A percentile compares a stretch with the other conserved stretches of the same genome.
These are phyloP conservation scores for Anser cygnoides DNA, from an alignment of 2,113 vertebrate species.

Conservation along the genomic window DNA sequence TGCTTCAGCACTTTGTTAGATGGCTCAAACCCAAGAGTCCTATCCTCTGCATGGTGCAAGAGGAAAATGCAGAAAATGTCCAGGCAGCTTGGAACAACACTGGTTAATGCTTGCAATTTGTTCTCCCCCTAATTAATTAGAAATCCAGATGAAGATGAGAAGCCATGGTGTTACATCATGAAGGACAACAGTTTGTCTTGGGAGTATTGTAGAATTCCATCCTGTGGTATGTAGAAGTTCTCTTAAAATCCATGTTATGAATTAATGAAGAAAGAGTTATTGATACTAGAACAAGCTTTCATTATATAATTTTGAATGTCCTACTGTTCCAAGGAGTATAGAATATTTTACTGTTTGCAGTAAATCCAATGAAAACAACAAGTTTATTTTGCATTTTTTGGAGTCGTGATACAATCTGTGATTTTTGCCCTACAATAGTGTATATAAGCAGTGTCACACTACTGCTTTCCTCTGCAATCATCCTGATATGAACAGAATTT, in stretches of 20 bases:
- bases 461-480: neutral
- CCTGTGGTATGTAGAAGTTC: constrained; percentile 76
- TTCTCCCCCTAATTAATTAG: constrained; percentile 68
- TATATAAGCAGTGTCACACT: neutral
- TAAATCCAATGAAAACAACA: neutral
- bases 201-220: constrained; percentile 85
- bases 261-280: constrained; percentile 3
- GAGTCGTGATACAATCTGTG: neutral
- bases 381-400: neutral
- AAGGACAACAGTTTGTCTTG: constrained; percentile 85
- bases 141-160: constrained; percentile 88
- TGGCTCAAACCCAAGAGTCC: neutral
- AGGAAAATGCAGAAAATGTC: neutral
- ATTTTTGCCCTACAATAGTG: neutral
- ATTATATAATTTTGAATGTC: neutral
- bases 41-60: neutral
- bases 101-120: neutral
- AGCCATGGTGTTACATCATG: constrained; percentile 91
- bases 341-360: neutral
- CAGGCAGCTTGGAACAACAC: neutral
- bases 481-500: neutral
- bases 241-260: neutral
- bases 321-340: neutral
- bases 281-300: neutral
- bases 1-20: neutral